Evolutionary conservation across 2,797 vertebrate species (phyloP).

Genomic region (Poecile montanus): DNA sequence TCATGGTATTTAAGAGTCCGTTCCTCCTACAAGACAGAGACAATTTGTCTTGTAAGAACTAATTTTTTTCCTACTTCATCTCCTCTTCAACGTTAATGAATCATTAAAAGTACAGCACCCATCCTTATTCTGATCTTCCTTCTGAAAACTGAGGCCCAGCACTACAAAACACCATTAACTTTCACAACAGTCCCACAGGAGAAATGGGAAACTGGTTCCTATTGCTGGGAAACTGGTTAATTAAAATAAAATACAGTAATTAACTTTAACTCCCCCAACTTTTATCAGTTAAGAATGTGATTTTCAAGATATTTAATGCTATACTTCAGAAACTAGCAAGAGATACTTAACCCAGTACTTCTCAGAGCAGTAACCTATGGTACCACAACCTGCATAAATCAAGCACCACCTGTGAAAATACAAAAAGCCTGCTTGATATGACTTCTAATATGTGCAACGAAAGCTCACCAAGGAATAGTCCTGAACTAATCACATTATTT

Average conservation of each 20-base stretch:
- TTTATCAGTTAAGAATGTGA: background rate
- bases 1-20: accelerated
- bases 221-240: background rate
- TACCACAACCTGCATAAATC: background rate
- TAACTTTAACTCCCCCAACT: background rate
- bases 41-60: background rate
- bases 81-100: background rate
- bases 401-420: background rate
- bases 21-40: background rate
- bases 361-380: background rate
- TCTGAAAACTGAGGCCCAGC: background rate
- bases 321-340: background rate
- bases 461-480: background rate
- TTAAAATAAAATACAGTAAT: background rate
- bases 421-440: background rate
- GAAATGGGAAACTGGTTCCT: background rate
- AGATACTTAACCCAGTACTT: background rate
- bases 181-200: background rate
- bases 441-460: background rate
- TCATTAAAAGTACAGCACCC: background rate
- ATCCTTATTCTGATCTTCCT: background rate
- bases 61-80: background rate
- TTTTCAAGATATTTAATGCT: background rate
- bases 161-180: background rate
- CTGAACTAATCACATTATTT: accelerated